Percentiles rank a stretch among this genome's conserved stretches.
Evolutionary conservation across 92 coral and sea anemone species (phyloP).

Genomic region (Epizoanthus fatuus): DNA sequence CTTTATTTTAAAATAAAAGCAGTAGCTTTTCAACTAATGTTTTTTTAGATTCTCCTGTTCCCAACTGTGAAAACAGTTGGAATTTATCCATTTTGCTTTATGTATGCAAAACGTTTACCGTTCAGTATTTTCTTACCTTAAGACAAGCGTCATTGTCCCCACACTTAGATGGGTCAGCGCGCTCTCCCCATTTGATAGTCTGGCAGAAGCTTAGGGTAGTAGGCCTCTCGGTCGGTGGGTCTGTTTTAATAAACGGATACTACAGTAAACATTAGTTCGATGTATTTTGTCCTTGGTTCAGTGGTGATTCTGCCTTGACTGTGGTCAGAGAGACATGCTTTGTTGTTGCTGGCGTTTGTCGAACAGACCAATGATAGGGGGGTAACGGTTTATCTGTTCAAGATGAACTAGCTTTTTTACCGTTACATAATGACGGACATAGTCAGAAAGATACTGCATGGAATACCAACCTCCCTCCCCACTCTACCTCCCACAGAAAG

Average conservation of each 20-base stretch:
- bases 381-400: too few relatives aligned
- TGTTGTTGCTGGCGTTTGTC: neutral
- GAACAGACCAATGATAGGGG: too few relatives aligned
- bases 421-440: too few relatives aligned
- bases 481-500: too few relatives aligned
- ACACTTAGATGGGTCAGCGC: neutral
- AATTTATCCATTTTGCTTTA: too few relatives aligned
- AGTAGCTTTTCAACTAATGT: too few relatives aligned
- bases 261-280: neutral
- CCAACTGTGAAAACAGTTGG: too few relatives aligned
- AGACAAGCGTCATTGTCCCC: neutral
- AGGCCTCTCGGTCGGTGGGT: slow-evolving; percentile 9
- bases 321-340: neutral
- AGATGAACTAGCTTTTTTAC: too few relatives aligned
- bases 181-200: slow-evolving; percentile 22
- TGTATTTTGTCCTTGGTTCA: too few relatives aligned
- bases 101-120: neutral
- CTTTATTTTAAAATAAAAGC: too few relatives aligned
- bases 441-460: too few relatives aligned
- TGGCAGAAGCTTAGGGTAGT: slow-evolving; percentile 5
- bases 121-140: neutral
- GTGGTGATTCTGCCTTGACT: neutral
- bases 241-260: neutral
- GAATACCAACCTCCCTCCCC: too few relatives aligned
- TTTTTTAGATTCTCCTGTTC: neutral